Evolutionary conservation across 2,888 invertebrate species (phyloP), one percentile per base, ranked within the genome.

Genomic region (Melieria picta): DNA sequence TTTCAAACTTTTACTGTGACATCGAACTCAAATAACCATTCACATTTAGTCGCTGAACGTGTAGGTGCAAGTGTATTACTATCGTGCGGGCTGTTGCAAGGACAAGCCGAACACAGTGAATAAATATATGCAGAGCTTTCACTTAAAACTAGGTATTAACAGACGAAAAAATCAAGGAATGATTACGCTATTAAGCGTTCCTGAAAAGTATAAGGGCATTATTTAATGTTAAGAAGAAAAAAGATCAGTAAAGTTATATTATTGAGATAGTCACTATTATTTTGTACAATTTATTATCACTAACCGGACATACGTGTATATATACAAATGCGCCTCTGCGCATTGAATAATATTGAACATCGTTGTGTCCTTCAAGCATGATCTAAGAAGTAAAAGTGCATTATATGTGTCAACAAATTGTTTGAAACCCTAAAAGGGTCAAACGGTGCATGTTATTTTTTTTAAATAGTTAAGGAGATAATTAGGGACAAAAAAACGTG

Each of bases 371-470:
- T 77, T 77, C 74, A 72, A 79, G 76, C 71, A 71, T 68, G 69
- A 69, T 75, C 76, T 74, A 76, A 78, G 74, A 72, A 74, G 76
- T 69, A 72, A 73, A 74, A 72, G 69, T 72, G 75, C 69, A 76
- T 77, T 77, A 77, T 77, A 72, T 73, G 75, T 50, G 61, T 5
- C 61, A 60, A 65, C 13, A 69, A 46, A 63, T 57, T 47, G 69
- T 46, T 74, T 61, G 57, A 56, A 67, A 64, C 55, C 60, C 30
- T 69, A 78, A 78, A 79, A 78, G 75, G 79, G 79, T 78, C 77
- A 79, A 76, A 74, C 60, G 30, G 47, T 42, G 43, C 48, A 30
- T 30, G 30, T 1, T 30, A 30, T 30, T 30, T 30, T 30, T 30
- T 30, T 30, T 30, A 30, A 30, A 30, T 30, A 30, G 30, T 30